Conservation (phyloP, 2,888 invertebrate genomes). For the Gonocerus acuteangulatus region DNA sequence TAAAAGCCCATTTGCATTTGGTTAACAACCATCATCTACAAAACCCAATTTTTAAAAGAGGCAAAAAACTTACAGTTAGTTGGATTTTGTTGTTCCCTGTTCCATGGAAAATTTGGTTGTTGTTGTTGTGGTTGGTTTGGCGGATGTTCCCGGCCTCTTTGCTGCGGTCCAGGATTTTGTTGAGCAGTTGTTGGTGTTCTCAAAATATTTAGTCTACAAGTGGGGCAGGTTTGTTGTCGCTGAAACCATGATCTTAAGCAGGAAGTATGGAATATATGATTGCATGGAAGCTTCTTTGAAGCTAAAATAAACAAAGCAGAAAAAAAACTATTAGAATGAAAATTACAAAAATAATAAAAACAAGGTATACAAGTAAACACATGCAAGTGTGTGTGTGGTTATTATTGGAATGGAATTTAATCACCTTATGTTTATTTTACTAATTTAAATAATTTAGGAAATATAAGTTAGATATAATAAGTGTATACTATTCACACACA, state of each 20-base stretch:
- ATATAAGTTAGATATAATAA: too few species aligned
- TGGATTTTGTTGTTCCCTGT: slow-evolving; percentile 39
- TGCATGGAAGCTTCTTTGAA: slow-evolving; percentile 95
- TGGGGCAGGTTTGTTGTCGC: slow-evolving; percentile 98
- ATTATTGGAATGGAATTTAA: too few species aligned
- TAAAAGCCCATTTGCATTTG: too few species aligned
- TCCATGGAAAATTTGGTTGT: slow-evolving; percentile 41
- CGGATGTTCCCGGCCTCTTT: slow-evolving; percentile 37
- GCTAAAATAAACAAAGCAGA: slow-evolving; percentile 43
- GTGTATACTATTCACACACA: too few species aligned
- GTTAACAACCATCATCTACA: too few species aligned
- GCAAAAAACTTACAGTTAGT: not conserved
- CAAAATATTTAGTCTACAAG: slow-evolving; percentile 85
- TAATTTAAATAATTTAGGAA: too few species aligned
- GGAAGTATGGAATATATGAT: slow-evolving; percentile 97
- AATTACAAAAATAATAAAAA: not conserved
- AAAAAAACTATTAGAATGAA: not conserved
- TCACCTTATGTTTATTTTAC: too few species aligned
- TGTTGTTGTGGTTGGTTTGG: slow-evolving; percentile 37
- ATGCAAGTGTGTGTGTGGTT: too few species aligned
- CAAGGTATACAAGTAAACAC: not conserved
- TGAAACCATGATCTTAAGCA: slow-evolving; percentile 99
- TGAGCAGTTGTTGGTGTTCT: slow-evolving; percentile 39
- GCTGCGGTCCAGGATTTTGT: slow-evolving; percentile 38
- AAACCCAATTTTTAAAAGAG: too few species aligned